phyloP scores from a whole-genome alignment of 2,113 vertebrate species.

The Emberiza fucata region DNA sequence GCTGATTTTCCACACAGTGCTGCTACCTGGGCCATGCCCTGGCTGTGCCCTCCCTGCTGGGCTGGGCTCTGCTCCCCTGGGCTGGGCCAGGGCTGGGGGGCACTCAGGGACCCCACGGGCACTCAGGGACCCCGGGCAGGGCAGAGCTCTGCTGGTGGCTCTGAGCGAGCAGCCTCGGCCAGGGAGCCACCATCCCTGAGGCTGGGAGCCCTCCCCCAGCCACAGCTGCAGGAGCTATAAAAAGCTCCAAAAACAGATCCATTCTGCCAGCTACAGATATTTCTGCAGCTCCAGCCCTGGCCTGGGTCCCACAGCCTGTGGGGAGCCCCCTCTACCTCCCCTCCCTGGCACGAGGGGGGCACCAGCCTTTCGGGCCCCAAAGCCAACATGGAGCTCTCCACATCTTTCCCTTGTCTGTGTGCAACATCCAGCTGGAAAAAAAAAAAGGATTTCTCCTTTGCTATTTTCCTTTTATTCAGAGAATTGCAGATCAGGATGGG shows the following conservation, averaged over 20 bases:
- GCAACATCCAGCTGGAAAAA: not conserved
- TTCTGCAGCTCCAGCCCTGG: not conserved
- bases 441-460: not conserved
- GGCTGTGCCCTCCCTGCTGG: not conserved
- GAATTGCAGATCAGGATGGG: not conserved
- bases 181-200: not conserved
- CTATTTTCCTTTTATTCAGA: not conserved
- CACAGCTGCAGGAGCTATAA: not conserved
- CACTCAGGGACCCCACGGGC: no score
- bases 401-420: not conserved
- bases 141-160: not conserved
- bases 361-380: rapidly evolving
- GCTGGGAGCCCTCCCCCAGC: not conserved
- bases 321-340: not conserved
- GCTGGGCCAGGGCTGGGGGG: not conserved
- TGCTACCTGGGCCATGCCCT: not conserved
- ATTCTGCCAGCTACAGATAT: not conserved
- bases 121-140: rapidly evolving
- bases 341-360: rapidly evolving
- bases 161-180: not conserved
- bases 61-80: not conserved
- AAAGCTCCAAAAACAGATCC: not conserved
- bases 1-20: rapidly evolving
- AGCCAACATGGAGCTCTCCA: not conserved
- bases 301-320: not conserved